Percentiles rank a stretch among this genome's conserved stretches.
These are phyloP conservation scores for Periophthalmus magnuspinnatus DNA, from an alignment of 2,797 vertebrate genomes.

Conservation along the genomic window DNA sequence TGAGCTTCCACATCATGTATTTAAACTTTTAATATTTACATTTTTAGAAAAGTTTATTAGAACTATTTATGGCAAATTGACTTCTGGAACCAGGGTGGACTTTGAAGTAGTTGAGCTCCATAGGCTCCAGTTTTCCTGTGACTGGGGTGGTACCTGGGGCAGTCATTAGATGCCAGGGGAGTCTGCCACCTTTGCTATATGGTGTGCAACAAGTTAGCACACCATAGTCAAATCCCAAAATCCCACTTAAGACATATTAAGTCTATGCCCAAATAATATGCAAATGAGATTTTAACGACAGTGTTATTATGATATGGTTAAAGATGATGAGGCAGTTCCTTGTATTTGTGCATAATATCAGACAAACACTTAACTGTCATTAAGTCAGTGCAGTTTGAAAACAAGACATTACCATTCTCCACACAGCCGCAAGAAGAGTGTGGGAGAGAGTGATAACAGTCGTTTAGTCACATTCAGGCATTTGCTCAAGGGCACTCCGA, in stretches of 20 bases:
- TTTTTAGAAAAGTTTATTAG: too few relatives aligned
- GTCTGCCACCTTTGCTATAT: too few relatives aligned
- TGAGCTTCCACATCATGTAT: too few relatives aligned
- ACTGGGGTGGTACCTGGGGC: too few relatives aligned
- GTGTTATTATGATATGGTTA: background rate
- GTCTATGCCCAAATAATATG: background rate
- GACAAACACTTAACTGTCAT: conserved; percentile 8
- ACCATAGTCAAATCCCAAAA: background rate
- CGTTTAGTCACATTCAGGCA: conserved; percentile 15
- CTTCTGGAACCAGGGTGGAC: too few relatives aligned
- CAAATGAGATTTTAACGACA: background rate
- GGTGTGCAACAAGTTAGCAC: background rate
- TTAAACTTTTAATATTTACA: too few relatives aligned
- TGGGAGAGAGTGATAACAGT: conserved; percentile 27
- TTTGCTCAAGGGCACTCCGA: conserved; percentile 25
- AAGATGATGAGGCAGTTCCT: background rate
- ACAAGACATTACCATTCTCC: conserved; percentile 24
- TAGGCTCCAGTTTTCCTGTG: too few relatives aligned
- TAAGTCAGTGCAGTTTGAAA: conserved; percentile 9
- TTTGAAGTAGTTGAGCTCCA: too few relatives aligned
- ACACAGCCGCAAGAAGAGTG: conserved; percentile 13
- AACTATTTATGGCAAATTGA: too few relatives aligned
- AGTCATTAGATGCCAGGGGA: too few relatives aligned
- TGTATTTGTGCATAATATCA: conserved; percentile 1
- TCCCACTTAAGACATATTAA: background rate